phyloP scores from a whole-genome alignment of 1,140 invertebrate genomes.

The Formica exsecta region DNA sequence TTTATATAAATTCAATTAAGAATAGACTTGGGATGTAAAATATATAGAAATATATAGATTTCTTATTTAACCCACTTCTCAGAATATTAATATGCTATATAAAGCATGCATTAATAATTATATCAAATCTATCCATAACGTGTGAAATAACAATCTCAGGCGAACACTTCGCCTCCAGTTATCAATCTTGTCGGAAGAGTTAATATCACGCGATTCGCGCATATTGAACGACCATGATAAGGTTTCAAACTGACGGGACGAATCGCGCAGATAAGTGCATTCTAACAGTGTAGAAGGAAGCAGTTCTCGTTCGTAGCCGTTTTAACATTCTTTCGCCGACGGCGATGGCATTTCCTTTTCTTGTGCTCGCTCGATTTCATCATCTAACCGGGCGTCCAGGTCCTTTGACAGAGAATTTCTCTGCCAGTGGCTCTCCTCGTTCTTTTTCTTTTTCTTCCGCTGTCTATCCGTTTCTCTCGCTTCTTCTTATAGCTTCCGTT shows the following conservation, averaged over 20 bases:
- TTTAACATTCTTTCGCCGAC: constrained; percentile 58
- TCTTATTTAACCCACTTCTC: neutral
- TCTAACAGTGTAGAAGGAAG: constrained; percentile 40
- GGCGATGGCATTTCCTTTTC: constrained; percentile 57
- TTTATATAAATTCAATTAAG: neutral
- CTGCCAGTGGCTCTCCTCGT: constrained; percentile 15
- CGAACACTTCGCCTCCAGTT: neutral
- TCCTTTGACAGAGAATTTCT: constrained; percentile 61
- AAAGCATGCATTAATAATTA: neutral
- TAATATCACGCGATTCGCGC: constrained; percentile 8
- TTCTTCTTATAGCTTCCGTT: neutral
- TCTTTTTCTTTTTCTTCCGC: neutral
- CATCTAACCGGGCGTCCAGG: constrained; percentile 49
- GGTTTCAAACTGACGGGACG: constrained; percentile 32
- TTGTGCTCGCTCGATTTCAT: constrained; percentile 52
- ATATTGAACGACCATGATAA: constrained; percentile 42
- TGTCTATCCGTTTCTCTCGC: neutral
- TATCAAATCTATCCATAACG: constrained; percentile 15
- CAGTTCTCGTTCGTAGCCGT: constrained; percentile 6
- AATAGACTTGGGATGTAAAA: neutral
- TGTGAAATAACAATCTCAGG: neutral
- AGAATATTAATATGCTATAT: neutral
- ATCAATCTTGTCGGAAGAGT: neutral
- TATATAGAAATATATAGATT: neutral
- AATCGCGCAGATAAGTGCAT: constrained; percentile 34